Percentiles rank a stretch among this genome's conserved stretches.
phyloP scores from a whole-genome alignment of 2,797 vertebrate species.

The Yasuhikotakia modesta region DNA sequence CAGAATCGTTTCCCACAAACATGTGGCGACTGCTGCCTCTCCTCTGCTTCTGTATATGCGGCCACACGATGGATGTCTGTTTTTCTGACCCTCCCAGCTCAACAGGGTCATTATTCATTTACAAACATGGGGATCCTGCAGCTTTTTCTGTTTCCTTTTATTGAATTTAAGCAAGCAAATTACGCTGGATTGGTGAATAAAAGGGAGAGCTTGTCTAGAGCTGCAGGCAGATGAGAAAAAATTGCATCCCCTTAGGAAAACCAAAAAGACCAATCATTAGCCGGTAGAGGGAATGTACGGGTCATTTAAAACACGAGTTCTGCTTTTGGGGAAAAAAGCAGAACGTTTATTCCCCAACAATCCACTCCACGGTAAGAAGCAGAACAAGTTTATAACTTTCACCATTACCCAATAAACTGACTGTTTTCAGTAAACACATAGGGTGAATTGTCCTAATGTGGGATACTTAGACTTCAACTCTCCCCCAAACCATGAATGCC shows the following conservation, averaged over 20 bases:
- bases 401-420: background rate
- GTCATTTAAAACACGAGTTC: constrained; percentile 23
- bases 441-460: too few species aligned
- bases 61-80: constrained; percentile 72
- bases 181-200: constrained; percentile 11
- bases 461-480: too few species aligned
- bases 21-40: background rate
- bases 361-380: background rate
- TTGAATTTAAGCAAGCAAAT: background rate
- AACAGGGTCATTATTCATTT: constrained; percentile 44
- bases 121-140: constrained; percentile 33
- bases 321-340: background rate
- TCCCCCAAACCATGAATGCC: too few species aligned
- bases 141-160: background rate
- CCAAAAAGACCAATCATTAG: constrained; percentile 29
- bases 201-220: constrained; percentile 31
- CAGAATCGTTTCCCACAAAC: constrained; percentile 21
- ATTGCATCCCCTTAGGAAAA: background rate
- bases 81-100: constrained; percentile 72
- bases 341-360: background rate
- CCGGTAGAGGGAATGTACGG: constrained; percentile 1
- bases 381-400: background rate
- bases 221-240: background rate
- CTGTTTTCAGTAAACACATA: background rate
- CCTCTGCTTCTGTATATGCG: constrained; percentile 47